Base-by-base conservation (phyloP, 2,888 invertebrate species). In the Folsomia manolachei region DNA sequence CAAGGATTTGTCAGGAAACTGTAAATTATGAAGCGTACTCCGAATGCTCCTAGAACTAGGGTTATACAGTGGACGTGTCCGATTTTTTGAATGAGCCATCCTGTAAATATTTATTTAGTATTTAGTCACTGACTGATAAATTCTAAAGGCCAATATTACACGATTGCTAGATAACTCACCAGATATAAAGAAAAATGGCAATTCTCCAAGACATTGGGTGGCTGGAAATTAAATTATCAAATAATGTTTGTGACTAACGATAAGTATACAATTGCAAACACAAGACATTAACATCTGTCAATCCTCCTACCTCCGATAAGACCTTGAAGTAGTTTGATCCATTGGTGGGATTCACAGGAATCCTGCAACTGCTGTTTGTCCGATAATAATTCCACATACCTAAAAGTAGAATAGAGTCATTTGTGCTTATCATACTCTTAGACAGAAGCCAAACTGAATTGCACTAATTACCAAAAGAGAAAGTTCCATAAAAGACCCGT, bases 401-500 rank as follows among this genome's bases (percentile, higher is more conserved):
- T 84, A 74, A 25, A 63, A 18, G 39, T 39, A 39, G n/a, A n/a
- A n/a, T n/a, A n/a, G n/a, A n/a, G n/a, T n/a, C n/a, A n/a, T n/a
- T n/a, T n/a, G n/a, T n/a, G n/a, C n/a, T n/a, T n/a, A n/a, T n/a
- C n/a, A n/a, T n/a, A n/a, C n/a, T n/a, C n/a, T n/a, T n/a, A n/a
- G n/a, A n/a, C n/a, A n/a, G n/a, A n/a, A n/a, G n/a, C n/a, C n/a
- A n/a, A n/a, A n/a, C n/a, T n/a, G n/a, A n/a, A n/a, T n/a, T n/a
- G n/a, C n/a, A 75, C 72, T 9, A 65, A 75, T 69, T 83, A 86
- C 91, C 93, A 94, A 82, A 94, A 93, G 0, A 95, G 85, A 82
- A 94, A 96, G 80, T 93, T 90, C 92, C 95, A 95, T 24, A 94
- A 85, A 0, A 94, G 84, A 39, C 92, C 94, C 0, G 93, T 94